These are phyloP conservation scores for Ameiurus melas DNA, from an alignment of 2,113 vertebrate species.

Conservation along the genomic window DNA sequence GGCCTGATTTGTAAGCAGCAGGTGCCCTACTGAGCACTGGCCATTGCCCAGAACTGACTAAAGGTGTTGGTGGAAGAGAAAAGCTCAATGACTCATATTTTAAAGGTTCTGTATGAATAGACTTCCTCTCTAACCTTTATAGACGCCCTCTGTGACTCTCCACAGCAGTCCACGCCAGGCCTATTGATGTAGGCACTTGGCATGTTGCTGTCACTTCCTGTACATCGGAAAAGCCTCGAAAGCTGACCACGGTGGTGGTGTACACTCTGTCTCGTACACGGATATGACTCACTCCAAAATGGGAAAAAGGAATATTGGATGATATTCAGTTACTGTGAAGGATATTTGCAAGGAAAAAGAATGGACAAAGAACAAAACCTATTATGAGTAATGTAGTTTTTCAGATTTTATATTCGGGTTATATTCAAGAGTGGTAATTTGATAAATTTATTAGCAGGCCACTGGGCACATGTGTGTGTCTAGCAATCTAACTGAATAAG, in stretches of 20 bases:
- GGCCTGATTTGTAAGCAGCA: conserved; percentile 41
- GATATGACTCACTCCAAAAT: conserved; percentile 36
- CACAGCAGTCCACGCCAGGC: conserved; percentile 25
- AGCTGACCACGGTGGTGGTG: conserved; percentile 14
- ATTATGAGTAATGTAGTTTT: background rate
- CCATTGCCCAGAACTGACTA: conserved; percentile 44
- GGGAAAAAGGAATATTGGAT: background rate
- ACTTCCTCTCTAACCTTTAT: conserved; percentile 41
- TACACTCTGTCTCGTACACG: background rate
- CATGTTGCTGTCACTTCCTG: conserved; percentile 38
- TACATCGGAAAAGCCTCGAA: conserved; percentile 8
- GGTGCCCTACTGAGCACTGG: conserved; percentile 7
- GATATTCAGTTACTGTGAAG: too few species aligned
- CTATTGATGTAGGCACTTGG: conserved; percentile 39
- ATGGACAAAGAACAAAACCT: background rate
- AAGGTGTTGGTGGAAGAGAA: conserved; percentile 39
- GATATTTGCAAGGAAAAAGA: background rate
- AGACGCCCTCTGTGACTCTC: conserved; percentile 36
- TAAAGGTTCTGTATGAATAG: conserved; percentile 51
- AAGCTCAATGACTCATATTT: conserved; percentile 46
- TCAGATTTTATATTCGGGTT: background rate
- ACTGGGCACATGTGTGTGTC: background rate
- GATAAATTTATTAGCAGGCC: background rate
- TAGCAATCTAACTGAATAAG: background rate
- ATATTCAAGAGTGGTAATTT: background rate